These are phyloP conservation scores for Delphinapterus leucas DNA, from an alignment of 2,113 vertebrate species.

Conservation along the genomic window DNA sequence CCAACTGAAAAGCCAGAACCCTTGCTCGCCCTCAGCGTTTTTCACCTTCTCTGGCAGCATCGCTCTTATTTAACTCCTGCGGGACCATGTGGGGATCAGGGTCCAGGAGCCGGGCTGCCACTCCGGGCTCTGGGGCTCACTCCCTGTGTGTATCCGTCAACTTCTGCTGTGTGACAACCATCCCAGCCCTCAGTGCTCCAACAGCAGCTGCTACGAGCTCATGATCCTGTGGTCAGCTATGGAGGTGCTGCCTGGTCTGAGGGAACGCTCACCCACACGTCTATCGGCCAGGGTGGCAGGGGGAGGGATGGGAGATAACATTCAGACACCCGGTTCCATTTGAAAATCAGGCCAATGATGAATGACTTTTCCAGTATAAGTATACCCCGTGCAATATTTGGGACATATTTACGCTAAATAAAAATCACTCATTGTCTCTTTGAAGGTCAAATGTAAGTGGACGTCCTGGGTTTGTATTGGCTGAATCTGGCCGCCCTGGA, in stretches of 20 bases:
- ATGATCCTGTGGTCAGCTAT: too few relatives aligned
- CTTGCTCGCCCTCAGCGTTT: neutral
- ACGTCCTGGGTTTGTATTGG: neutral
- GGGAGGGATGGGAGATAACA: neutral
- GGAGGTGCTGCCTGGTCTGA: neutral
- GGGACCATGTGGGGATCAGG: neutral
- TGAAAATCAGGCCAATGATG: neutral
- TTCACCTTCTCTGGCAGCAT: neutral
- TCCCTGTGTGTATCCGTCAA: neutral
- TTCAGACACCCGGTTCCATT: neutral
- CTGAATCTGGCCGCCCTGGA: neutral
- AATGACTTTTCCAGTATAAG: neutral
- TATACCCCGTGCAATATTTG: neutral
- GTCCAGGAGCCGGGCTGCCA: neutral
- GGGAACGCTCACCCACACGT: too few relatives aligned
- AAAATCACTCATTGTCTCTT: neutral
- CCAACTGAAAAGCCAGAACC: neutral
- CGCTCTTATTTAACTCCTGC: neutral
- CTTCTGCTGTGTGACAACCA: neutral
- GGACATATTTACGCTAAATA: neutral
- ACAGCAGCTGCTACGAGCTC: neutral
- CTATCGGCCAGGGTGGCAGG: accelerated
- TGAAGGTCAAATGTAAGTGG: neutral
- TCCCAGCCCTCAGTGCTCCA: neutral
- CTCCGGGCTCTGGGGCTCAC: neutral